phyloP scores from a whole-genome alignment of 2,797 vertebrate genomes.

The Platalea minor region DNA sequence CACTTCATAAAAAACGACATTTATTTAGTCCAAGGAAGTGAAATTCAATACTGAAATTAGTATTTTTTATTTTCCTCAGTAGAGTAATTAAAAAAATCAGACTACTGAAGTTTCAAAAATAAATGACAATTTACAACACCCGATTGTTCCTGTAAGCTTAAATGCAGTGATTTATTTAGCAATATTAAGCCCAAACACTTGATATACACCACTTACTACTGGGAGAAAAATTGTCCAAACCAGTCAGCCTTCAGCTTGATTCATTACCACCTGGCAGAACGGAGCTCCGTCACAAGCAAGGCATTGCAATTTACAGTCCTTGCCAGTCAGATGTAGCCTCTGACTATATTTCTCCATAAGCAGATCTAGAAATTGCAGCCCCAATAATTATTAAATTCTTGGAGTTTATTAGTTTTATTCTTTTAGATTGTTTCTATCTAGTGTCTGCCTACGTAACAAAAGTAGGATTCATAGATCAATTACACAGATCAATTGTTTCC shows the following conservation, averaged over 20 bases:
- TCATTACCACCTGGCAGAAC: not conserved
- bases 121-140: not conserved
- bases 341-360: not conserved
- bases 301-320: not conserved
- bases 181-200: not conserved
- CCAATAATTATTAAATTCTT: not conserved
- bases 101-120: not conserved
- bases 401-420: not conserved
- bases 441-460: not conserved
- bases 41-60: not conserved
- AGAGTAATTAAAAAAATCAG: not conserved
- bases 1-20: not conserved
- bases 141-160: not conserved
- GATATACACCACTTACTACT: not conserved
- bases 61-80: not conserved
- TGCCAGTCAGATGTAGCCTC: not conserved
- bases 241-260: not conserved
- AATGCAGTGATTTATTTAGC: not conserved
- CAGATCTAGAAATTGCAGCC: not conserved
- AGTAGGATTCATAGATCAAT: not conserved
- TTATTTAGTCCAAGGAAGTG: not conserved
- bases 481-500: not conserved
- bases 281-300: not conserved
- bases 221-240: not conserved
- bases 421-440: not conserved